Evolutionary conservation across 1,140 invertebrate genomes (phyloP).

Genomic region (Drosophila nikananu): DNA sequence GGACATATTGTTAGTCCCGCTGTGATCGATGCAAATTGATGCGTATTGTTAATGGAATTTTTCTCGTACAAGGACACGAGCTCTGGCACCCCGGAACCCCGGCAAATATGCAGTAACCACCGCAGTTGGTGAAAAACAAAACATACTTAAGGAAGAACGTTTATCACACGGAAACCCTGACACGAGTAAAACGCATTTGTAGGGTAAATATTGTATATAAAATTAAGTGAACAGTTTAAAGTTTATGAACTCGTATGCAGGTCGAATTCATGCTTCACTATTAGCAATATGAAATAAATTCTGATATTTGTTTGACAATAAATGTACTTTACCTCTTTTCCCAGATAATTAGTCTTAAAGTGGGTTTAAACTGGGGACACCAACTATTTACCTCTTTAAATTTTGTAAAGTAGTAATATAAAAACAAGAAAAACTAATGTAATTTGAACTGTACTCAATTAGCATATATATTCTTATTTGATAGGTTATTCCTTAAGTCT

Average conservation of each 20-base stretch:
- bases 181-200: no score
- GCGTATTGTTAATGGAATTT: slow-evolving; percentile 74
- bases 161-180: neutral
- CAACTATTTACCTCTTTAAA: no score
- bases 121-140: slow-evolving; percentile 10
- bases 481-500: neutral
- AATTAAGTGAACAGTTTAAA: neutral
- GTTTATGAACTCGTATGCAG: no score
- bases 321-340: no score
- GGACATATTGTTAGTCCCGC: slow-evolving; percentile 75
- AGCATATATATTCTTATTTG: neutral
- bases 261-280: no score
- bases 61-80: neutral
- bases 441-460: no score
- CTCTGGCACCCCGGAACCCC: neutral
- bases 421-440: no score
- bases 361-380: no score
- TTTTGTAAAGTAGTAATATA: no score
- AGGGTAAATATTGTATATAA: neutral
- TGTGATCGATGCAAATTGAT: slow-evolving; percentile 84
- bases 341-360: no score
- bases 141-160: neutral
- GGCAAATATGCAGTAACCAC: slow-evolving; percentile 8
- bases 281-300: no score
- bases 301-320: no score